These are phyloP conservation scores for Anhinga rufa DNA, from an alignment of 2,113 vertebrate species.

Conservation along the genomic window DNA sequence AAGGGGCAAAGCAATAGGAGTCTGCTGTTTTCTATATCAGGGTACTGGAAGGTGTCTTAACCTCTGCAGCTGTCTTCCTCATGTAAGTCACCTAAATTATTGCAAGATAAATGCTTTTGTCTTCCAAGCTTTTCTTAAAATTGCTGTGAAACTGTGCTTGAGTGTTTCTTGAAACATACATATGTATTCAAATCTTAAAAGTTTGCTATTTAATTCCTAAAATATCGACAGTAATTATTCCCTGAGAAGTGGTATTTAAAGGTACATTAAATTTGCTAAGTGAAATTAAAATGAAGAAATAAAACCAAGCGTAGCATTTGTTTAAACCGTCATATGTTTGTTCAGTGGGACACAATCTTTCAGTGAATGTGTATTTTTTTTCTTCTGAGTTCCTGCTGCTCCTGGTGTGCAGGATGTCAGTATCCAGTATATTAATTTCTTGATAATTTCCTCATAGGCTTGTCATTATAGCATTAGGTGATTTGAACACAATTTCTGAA, in stretches of 20 bases:
- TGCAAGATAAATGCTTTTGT: neutral
- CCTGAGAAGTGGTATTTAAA: neutral
- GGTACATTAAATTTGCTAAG: neutral
- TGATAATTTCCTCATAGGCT: neutral
- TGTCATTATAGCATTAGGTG: neutral
- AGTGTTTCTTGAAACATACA: neutral
- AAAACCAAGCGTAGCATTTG: neutral
- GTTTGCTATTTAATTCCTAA: neutral
- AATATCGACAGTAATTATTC: neutral
- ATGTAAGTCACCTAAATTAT: neutral
- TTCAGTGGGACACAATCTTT: neutral
- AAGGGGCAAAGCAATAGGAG: neutral
- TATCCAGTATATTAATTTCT: neutral
- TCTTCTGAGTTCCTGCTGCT: neutral
- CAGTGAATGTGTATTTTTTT: neutral
- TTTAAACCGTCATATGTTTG: neutral
- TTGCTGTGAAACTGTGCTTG: neutral
- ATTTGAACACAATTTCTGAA: neutral
- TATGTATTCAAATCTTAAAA: neutral
- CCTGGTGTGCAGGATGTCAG: neutral
- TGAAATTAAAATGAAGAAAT: neutral
- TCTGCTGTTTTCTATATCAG: neutral
- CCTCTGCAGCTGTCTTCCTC: neutral
- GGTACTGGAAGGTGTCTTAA: neutral
- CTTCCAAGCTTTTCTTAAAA: neutral